These are phyloP conservation scores for Cairina moschata DNA, from an alignment of 2,113 vertebrate genomes.

Conservation along the genomic window DNA sequence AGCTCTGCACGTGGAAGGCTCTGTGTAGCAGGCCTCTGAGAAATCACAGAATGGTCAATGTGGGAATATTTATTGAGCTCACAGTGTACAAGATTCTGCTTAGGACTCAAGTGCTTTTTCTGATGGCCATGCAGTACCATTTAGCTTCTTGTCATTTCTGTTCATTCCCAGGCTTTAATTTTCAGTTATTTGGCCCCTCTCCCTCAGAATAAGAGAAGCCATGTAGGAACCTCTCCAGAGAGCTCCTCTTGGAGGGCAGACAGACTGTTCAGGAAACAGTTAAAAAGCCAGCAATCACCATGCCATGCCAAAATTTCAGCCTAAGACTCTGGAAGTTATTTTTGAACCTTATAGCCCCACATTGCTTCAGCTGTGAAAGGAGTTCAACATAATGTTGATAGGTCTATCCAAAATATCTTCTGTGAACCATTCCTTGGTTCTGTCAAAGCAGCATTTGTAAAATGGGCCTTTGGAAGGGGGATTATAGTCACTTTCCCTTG, in stretches of 20 bases:
- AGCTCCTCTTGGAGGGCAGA: not conserved
- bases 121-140: not conserved
- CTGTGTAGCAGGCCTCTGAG: not conserved
- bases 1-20: not conserved
- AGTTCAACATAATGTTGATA: not conserved
- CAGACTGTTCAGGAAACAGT: not conserved
- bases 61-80: not conserved
- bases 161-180: not conserved
- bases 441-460: not conserved
- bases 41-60: too few species aligned
- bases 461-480: not conserved
- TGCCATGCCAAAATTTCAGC: not conserved
- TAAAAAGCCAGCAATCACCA: not conserved
- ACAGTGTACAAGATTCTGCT: not conserved
- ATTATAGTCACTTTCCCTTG: not conserved
- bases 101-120: not conserved
- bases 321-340: constrained; percentile 5
- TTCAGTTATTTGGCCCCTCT: not conserved
- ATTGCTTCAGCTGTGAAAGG: not conserved
- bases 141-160: not conserved
- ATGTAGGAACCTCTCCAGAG: not conserved
- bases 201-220: not conserved
- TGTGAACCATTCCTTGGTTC: not conserved
- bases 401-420: constrained; percentile 36
- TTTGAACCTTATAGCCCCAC: not conserved